These are phyloP conservation scores for Pelodiscus sinensis DNA, from an alignment of 2,113 vertebrate species.

Conservation along the genomic window DNA sequence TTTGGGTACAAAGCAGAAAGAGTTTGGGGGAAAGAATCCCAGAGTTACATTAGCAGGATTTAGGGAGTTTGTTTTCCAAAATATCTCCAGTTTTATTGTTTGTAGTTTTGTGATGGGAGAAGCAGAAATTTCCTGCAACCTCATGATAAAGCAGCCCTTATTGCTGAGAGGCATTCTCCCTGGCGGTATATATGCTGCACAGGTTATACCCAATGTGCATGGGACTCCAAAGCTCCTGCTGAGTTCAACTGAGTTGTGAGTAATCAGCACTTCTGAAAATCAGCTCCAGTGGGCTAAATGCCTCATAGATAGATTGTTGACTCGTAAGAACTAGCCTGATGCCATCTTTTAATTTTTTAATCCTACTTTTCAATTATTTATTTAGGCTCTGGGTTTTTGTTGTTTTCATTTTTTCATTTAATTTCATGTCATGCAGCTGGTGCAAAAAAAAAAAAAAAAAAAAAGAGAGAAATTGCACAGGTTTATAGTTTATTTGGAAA, in stretches of 20 bases:
- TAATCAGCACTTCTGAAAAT: not conserved
- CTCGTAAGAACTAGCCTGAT: not conserved
- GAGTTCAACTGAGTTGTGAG: not conserved
- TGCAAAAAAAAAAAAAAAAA: not conserved
- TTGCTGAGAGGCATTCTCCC: not conserved
- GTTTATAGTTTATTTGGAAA: not conserved
- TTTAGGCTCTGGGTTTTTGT: not conserved
- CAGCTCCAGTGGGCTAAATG: not conserved
- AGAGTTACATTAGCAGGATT: not conserved
- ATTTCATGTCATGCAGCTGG: not conserved
- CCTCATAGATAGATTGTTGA: not conserved
- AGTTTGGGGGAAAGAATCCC: not conserved
- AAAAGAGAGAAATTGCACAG: not conserved
- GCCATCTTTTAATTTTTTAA: not conserved
- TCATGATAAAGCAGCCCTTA: not conserved
- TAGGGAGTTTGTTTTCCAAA: too few species aligned
- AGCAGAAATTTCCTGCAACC: not conserved
- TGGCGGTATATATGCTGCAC: too few species aligned
- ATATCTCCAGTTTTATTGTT: not conserved
- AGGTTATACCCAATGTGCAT: not conserved
- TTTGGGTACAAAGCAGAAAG: not conserved
- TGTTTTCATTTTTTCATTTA: not conserved
- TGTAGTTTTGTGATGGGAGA: not conserved
- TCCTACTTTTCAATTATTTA: not conserved
- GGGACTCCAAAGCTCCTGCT: not conserved